phyloP scores from a whole-genome alignment of 2,113 vertebrate species.

The Candoia aspera region DNA sequence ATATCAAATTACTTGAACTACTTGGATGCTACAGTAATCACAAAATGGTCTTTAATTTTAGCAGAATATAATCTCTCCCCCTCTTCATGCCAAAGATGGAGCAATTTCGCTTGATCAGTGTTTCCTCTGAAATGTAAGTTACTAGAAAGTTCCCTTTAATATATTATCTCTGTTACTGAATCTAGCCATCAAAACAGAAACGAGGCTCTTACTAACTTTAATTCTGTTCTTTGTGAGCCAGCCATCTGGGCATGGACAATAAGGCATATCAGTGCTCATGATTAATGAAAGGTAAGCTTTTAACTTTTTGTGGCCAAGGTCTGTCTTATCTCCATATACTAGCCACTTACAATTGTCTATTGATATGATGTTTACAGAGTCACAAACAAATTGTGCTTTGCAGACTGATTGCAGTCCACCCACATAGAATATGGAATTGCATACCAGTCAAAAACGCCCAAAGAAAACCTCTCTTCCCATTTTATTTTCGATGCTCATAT shows the following conservation, averaged over 20 bases:
- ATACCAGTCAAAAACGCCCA: conserved; percentile 16
- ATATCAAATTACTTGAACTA: not conserved
- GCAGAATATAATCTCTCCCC: not conserved
- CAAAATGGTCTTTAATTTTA: not conserved
- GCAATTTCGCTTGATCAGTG: conserved; percentile 3
- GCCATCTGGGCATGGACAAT: conserved; percentile 56
- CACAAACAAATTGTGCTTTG: conserved; percentile 47
- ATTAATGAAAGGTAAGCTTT: conserved; percentile 41
- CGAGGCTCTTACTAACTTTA: conserved; percentile 3
- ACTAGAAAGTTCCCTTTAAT: conserved; percentile 23
- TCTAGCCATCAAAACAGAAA: conserved; percentile 8
- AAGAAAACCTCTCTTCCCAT: conserved; percentile 19
- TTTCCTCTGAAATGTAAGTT: conserved; percentile 9
- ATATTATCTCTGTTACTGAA: conserved; percentile 6
- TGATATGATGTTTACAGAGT: conserved; percentile 41
- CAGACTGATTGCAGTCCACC: conserved; percentile 42
- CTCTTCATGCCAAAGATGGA: not conserved
- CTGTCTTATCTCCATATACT: conserved; percentile 49
- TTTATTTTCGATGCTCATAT: conserved; percentile 47
- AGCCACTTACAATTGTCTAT: conserved; percentile 39
- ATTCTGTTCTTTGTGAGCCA: conserved; percentile 19
- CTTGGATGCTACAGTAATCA: not conserved
- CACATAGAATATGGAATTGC: not conserved
- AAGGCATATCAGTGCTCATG: conserved; percentile 50
- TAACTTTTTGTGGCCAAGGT: conserved; percentile 29